Conservation (phyloP, 2,113 vertebrate genomes). For the Pelecanoides urinatrix region DNA sequence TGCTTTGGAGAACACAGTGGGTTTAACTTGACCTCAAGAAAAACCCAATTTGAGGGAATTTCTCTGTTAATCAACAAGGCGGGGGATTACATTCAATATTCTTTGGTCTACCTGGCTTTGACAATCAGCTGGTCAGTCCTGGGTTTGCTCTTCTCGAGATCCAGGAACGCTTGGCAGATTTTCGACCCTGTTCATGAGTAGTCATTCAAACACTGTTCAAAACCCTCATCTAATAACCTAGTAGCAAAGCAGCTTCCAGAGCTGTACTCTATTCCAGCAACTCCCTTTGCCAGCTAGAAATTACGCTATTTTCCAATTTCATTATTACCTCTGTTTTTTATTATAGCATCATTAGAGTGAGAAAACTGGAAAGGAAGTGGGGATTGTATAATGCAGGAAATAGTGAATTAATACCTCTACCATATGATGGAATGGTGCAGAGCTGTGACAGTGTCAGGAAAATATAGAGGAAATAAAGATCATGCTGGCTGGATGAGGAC, state of each 20-base stretch:
- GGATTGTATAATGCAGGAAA: conserved; percentile 61
- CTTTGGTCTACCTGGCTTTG: not conserved
- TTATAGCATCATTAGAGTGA: conserved; percentile 55
- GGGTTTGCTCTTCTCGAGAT: not conserved
- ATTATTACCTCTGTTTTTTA: conserved; percentile 62
- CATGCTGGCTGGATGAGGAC: not conserved
- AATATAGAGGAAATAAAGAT: not conserved
- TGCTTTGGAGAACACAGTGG: not conserved
- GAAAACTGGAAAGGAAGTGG: conserved; percentile 58
- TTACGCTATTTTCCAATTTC: conserved; percentile 42
- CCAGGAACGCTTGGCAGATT: not conserved
- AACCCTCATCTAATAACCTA: not conserved
- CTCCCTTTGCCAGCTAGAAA: conserved; percentile 15
- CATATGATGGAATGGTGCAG: not conserved
- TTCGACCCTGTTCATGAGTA: fast-evolving
- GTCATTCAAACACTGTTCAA: not conserved
- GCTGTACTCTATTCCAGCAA: not conserved
- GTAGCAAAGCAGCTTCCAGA: conserved; percentile 32
- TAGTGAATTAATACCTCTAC: conserved; percentile 55
- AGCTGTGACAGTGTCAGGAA: conserved; percentile 20
- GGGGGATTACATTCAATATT: too few species aligned
- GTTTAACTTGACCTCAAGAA: not conserved
- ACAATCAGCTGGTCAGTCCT: not conserved
- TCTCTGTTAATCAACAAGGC: not conserved
- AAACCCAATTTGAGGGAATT: not conserved